Evolutionary conservation across 2,797 vertebrate genomes (phyloP).

Genomic region (Gastrophryne carolinensis): DNA sequence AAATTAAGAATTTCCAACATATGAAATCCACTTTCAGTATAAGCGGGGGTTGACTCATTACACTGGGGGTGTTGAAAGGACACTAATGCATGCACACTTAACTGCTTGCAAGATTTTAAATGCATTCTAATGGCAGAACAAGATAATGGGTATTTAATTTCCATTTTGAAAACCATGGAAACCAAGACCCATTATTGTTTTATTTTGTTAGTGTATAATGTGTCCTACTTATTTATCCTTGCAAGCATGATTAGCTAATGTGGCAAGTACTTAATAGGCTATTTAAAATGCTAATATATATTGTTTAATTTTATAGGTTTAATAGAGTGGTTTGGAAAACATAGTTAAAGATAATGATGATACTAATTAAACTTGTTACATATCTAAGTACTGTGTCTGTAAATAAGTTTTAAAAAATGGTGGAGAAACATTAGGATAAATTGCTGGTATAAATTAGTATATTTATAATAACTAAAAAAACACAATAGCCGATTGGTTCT

Average conservation of each 20-base stretch:
- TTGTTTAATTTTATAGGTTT: neutral
- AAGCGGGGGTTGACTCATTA: neutral
- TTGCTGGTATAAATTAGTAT: too few relatives aligned
- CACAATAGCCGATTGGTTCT: too few relatives aligned
- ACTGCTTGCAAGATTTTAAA: neutral
- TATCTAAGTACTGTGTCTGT: neutral
- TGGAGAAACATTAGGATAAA: too few relatives aligned
- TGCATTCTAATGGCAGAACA: neutral
- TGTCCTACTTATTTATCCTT: slow-evolving; percentile 10
- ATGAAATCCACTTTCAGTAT: neutral
- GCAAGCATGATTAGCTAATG: neutral
- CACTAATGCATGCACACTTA: neutral
- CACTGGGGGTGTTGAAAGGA: neutral
- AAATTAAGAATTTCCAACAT: neutral
- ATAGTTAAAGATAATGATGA: neutral
- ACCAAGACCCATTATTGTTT: neutral
- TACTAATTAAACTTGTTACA: neutral
- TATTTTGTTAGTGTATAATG: slow-evolving; percentile 8
- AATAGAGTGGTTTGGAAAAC: neutral
- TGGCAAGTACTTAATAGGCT: slow-evolving; percentile 3
- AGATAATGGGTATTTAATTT: slow-evolving; percentile 16
- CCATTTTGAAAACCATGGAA: neutral
- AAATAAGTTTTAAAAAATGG: neutral
- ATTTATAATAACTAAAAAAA: too few relatives aligned
- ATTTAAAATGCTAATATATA: slow-evolving; percentile 3